Conservation (phyloP, 2,113 vertebrate genomes). For the Pelecanoides urinatrix region DNA sequence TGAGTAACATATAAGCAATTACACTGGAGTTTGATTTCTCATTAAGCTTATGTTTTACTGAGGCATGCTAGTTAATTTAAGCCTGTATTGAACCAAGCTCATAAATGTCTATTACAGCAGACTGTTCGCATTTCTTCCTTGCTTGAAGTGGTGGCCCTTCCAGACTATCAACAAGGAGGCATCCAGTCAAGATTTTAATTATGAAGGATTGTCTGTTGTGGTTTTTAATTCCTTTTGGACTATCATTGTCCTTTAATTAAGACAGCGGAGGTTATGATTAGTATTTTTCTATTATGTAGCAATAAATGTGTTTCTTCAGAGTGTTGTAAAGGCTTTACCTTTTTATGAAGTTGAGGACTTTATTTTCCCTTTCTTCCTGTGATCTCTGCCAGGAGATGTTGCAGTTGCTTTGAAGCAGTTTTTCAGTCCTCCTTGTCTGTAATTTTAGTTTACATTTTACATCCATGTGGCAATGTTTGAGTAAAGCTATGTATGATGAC, state of each 20-base stretch:
- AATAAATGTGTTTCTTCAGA: background rate
- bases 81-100: background rate
- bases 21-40: background rate
- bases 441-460: background rate
- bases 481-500: background rate
- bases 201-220: background rate
- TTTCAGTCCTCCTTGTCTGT: background rate
- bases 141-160: background rate
- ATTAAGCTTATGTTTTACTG: background rate
- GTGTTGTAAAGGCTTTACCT: background rate
- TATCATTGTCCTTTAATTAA: background rate
- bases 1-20: background rate
- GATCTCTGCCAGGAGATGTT: background rate
- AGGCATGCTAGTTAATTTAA: background rate
- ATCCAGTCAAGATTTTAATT: background rate
- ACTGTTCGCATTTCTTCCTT: background rate
- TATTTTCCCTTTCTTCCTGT: background rate
- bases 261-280: background rate
- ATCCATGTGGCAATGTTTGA: background rate
- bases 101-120: background rate
- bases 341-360: background rate
- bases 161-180: background rate
- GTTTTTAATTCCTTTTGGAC: background rate
- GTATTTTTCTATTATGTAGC: background rate
- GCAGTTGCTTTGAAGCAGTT: background rate